Percentiles rank a stretch among this genome's conserved stretches.
phyloP scores from a whole-genome alignment of 2,113 vertebrate species.

The Colinus virginianus region DNA sequence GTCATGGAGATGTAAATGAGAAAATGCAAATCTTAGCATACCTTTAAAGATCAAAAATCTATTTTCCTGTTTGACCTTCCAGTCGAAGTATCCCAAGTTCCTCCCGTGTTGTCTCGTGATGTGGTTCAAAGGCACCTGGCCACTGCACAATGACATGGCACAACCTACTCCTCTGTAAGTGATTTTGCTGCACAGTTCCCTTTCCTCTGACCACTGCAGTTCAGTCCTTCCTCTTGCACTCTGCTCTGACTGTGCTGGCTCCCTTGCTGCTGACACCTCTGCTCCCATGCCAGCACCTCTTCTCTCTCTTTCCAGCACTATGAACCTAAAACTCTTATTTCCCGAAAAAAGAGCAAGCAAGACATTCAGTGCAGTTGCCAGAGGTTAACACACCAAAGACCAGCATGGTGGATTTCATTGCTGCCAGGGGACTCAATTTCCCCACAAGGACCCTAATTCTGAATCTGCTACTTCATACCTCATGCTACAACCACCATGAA shows the following conservation, averaged over 20 bases:
- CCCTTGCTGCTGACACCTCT: not conserved
- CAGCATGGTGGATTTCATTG: not conserved
- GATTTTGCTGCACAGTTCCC: not conserved
- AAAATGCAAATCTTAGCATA: not conserved
- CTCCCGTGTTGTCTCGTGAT: not conserved
- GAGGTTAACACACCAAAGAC: not conserved
- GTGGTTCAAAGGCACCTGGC: not conserved
- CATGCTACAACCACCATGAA: not conserved
- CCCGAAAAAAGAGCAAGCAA: not conserved
- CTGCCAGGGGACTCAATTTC: not conserved
- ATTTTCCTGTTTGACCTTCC: not conserved
- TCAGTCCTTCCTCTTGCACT: not conserved
- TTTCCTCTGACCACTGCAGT: not conserved
- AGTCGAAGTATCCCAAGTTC: not conserved
- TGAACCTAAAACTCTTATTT: not conserved
- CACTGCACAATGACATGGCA: not conserved
- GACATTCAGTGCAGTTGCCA: not conserved
- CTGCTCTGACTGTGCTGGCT: fast-evolving
- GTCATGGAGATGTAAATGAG: not conserved
- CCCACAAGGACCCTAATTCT: not conserved
- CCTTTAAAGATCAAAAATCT: not conserved
- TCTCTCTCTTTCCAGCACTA: fast-evolving
- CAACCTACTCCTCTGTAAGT: not conserved
- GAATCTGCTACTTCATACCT: not conserved
- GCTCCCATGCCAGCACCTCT: fast-evolving